Percentiles rank a stretch among this genome's conserved stretches.
These are phyloP conservation scores for Corythaixoides concolor DNA, from an alignment of 2,113 vertebrate species.

Conservation along the genomic window DNA sequence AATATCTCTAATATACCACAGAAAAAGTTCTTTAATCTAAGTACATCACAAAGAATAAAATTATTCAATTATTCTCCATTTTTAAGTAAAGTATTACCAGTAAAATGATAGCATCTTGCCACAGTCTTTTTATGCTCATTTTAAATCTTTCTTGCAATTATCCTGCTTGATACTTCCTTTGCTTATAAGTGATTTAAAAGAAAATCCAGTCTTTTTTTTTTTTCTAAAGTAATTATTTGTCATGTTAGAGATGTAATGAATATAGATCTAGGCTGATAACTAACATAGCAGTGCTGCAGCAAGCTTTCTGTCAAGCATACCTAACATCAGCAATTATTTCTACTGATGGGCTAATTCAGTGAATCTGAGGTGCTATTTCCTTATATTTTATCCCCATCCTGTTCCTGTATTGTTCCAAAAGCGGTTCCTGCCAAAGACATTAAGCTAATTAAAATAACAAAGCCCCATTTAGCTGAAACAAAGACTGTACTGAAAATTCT, in stretches of 20 bases:
- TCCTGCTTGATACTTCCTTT: background rate
- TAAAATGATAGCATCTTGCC: constrained; percentile 8
- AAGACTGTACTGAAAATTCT: constrained; percentile 12
- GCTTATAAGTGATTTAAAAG: background rate
- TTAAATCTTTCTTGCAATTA: constrained; percentile 35
- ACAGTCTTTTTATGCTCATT: background rate
- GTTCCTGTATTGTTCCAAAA: constrained; percentile 25
- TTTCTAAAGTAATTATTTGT: constrained; percentile 32
- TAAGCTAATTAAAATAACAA: constrained; percentile 61
- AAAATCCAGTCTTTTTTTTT: background rate
- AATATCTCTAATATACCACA: background rate
- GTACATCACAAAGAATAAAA: background rate
- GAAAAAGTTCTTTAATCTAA: background rate
- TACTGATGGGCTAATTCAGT: background rate
- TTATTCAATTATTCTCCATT: background rate
- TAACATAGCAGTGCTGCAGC: background rate
- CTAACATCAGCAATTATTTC: constrained; percentile 35
- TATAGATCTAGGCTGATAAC: constrained; percentile 14
- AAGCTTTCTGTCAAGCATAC: background rate
- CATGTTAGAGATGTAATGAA: background rate
- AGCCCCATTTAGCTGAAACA: constrained; percentile 31
- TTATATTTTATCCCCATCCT: background rate
- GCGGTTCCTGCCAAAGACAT: constrained; percentile 11
- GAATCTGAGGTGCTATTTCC: background rate
- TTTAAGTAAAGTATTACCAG: constrained; percentile 5